These are phyloP conservation scores for Rhogogaster chlorosoma DNA, from an alignment of 2,888 invertebrate species.

Conservation along the genomic window DNA sequence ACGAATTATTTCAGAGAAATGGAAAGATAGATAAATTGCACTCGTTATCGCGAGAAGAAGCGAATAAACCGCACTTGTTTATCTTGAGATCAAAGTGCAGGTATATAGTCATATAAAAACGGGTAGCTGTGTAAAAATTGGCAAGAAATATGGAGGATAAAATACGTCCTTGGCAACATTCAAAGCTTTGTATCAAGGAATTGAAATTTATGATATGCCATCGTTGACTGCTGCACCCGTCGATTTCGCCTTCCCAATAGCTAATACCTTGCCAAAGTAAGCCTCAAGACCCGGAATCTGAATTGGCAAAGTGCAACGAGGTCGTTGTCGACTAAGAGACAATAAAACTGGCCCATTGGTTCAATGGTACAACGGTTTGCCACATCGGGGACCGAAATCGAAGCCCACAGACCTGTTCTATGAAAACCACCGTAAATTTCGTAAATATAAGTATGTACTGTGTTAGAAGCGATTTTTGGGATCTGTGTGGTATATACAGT, in stretches of 20 bases:
- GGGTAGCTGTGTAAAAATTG: not conserved
- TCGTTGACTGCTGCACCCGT: slow-evolving; percentile 33
- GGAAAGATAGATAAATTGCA: too few relatives aligned
- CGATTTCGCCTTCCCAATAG: not conserved
- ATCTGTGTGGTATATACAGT: slow-evolving; percentile 52
- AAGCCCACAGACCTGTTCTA: slow-evolving; percentile 64
- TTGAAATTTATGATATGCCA: not conserved
- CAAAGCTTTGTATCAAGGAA: not conserved
- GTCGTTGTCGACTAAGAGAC: slow-evolving; percentile 23
- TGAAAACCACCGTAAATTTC: slow-evolving; percentile 70
- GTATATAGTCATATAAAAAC: not conserved
- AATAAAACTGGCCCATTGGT: slow-evolving; percentile 39
- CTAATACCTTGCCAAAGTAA: not conserved
- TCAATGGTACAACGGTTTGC: slow-evolving; percentile 26
- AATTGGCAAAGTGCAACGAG: slow-evolving; percentile 67
- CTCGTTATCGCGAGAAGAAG: too few relatives aligned
- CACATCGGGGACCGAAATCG: slow-evolving; percentile 64
- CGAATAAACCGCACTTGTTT: not conserved
- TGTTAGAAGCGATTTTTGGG: not conserved
- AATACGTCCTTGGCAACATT: not conserved
- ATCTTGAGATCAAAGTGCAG: not conserved
- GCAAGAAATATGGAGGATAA: not conserved
- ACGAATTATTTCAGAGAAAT: too few relatives aligned
- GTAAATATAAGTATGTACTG: slow-evolving; percentile 39
- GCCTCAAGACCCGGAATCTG: slow-evolving; percentile 32